These are phyloP conservation scores for Pagrus major DNA, from an alignment of 2,113 vertebrate species.

Conservation along the genomic window DNA sequence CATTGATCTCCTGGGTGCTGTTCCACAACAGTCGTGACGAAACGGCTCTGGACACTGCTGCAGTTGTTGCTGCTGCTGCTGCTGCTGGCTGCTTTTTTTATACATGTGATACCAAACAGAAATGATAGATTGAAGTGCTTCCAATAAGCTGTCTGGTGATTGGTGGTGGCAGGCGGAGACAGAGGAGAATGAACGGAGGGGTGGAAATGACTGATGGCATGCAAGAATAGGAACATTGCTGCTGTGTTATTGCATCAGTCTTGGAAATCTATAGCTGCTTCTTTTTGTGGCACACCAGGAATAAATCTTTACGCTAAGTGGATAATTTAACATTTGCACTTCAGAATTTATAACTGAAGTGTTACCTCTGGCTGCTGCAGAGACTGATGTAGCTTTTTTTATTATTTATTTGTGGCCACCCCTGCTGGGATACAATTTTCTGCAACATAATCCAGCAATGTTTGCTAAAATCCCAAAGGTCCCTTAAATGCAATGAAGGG, in stretches of 20 bases:
- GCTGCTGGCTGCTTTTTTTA: background rate
- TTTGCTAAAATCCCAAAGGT: conserved; percentile 27
- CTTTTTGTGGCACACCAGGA: background rate
- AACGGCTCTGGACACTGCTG: conserved; percentile 3
- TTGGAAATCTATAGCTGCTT: background rate
- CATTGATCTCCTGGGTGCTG: conserved; percentile 66
- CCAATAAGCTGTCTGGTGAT: conserved; percentile 21
- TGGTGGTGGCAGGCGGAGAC: background rate
- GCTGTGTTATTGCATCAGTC: conserved; percentile 5
- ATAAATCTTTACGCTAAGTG: conserved; percentile 6
- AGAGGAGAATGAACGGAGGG: background rate
- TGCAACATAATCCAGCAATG: conserved; percentile 1
- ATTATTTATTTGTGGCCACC: background rate
- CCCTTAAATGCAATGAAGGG: conserved; percentile 1
- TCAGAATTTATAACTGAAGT: conserved; percentile 8
- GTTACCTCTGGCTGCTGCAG: conserved; percentile 29
- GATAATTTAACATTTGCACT: conserved; percentile 15
- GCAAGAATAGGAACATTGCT: conserved; percentile 1
- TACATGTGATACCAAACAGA: background rate
- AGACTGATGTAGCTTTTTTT: conserved; percentile 11
- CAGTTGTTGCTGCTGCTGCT: background rate
- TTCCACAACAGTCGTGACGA: conserved; percentile 29
- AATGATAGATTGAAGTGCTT: conserved; percentile 11
- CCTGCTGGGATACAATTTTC: background rate
- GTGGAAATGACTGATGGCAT: conserved; percentile 34